Evolutionary conservation across 1,140 invertebrate genomes (phyloP), one percentile per base, ranked within the genome.

Genomic region (Gerris buenoi): DNA sequence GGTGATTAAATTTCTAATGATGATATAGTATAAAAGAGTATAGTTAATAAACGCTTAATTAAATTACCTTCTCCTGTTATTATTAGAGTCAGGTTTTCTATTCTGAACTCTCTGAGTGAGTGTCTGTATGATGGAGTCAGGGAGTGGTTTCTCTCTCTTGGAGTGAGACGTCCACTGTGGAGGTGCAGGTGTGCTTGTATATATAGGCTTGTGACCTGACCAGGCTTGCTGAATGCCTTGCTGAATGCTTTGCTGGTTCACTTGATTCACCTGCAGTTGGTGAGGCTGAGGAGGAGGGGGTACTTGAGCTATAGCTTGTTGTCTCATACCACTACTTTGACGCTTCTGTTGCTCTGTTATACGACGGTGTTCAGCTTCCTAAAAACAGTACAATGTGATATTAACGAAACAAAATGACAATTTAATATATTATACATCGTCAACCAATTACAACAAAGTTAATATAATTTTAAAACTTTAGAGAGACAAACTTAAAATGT

Each of bases 351-450:
- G 85, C 71, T 90, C 88, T 67, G 78, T 80, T 63, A 91, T 84
- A 70, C 93, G 81, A 59, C 93, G 81, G 71, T 93, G 87, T 75
- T 97, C 94, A 0, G 93, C 93, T 77, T 97, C 93, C 85, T 96
- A 81, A 2, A 75, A 73, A 65, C n/a, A n/a, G n/a, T n/a, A n/a
- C n/a, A n/a, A n/a, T n/a, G n/a, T n/a, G n/a, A n/a, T n/a, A n/a
- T n/a, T n/a, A n/a, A n/a, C n/a, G n/a, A n/a, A n/a, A n/a, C n/a
- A n/a, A n/a, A n/a, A n/a, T n/a, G n/a, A n/a, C n/a, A n/a, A n/a
- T n/a, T n/a, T n/a, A n/a, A n/a, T n/a, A n/a, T n/a, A n/a, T n/a
- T n/a, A n/a, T n/a, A n/a, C n/a, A n/a, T n/a, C n/a, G n/a, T n/a
- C n/a, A n/a, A n/a, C n/a, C n/a, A n/a, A n/a, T n/a, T n/a, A n/a